Conservation (phyloP, 2,888 invertebrate genomes). For the Synanthedon vespiformis region DNA sequence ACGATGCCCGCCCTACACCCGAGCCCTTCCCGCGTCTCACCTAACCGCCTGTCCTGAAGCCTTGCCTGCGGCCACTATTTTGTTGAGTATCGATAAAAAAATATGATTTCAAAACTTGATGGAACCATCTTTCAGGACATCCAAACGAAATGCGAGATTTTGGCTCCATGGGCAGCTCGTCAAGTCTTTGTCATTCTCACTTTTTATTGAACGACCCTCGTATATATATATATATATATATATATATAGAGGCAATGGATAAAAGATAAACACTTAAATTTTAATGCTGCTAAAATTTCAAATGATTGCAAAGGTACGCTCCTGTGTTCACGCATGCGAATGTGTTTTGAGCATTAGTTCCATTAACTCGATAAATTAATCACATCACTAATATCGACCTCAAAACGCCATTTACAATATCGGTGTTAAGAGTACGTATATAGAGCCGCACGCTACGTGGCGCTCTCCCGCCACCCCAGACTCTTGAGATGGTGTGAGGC, state of each 20-base stretch:
- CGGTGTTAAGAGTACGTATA: constrained; percentile 14
- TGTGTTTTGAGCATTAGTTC: too few species aligned
- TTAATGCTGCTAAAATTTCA: too few species aligned
- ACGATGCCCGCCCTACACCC: constrained; percentile 28
- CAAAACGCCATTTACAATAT: constrained; percentile 35
- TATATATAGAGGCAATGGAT: too few species aligned
- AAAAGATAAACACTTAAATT: too few species aligned
- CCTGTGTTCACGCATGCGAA: too few species aligned
- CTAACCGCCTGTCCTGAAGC: constrained; percentile 8
- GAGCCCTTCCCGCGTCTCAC: constrained; percentile 15
- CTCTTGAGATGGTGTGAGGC: constrained; percentile 5
- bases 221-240: too few species aligned
- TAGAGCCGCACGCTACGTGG: constrained; percentile 12
- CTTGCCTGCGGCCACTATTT: constrained; percentile 11
- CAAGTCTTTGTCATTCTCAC: too few species aligned
- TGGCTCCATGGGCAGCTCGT: too few species aligned
- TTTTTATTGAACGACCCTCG: too few species aligned
- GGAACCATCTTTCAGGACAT: too few species aligned
- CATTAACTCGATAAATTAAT: constrained; percentile 2
- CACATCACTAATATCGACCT: constrained; percentile 44
- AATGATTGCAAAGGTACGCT: too few species aligned
- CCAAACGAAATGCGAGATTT: too few species aligned
- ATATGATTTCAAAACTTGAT: neutral
- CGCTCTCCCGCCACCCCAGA: constrained; percentile 10
- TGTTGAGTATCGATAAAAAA: constrained; percentile 19